Base-by-base conservation (phyloP, 2,113 vertebrate species). In the Ramphastos sulfuratus region DNA sequence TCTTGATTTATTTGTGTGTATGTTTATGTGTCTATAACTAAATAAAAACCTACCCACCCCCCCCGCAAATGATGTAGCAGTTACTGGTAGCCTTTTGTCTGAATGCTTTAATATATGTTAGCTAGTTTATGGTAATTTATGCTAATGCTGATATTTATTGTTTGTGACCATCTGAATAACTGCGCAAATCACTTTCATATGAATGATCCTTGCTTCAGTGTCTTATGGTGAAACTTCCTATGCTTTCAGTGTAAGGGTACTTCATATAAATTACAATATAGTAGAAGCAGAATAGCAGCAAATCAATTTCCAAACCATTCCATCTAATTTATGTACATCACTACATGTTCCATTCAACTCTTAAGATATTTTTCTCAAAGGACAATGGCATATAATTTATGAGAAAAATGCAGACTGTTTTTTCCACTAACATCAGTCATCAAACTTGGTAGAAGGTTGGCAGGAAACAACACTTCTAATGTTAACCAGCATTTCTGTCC, bases 301-400 rank as follows among this genome's bases (percentile, higher is more conserved):
- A 52, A 48, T 63, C 10, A 25, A 30, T 79, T 91, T 89, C 70
- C 59, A 44, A 76, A 64, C 35, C 48, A 39, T 87, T 90, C 31
- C 66, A 0, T 85, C 56, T 85, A 82, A 97, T 82, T 87, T 85
- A 20, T 1, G 2, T 50, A 39, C 20, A 48, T 46, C 18, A 35
- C 16, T 90, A 75, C 14, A 11, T 88, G 52, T 92, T 66, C 65
- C 28, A 8, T 58, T 24, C 56, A 60, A 63, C 54, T 93, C 58
- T 85, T 28, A 82, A 94, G 93, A 83, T 93, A 71, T 69, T 89
- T 85, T 96, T 95, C 84, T 90, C 46, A 73, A 64, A 85, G 35
- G 66, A 52, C 59, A 60, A 17, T 58, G 35, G 20, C n/a, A 30
- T 10, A 9, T 84, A 75, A 82, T 66, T 82, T 75, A 13, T 33